These are phyloP conservation scores for Sphaeridia pumilis DNA, from an alignment of 2,888 invertebrate species.

Conservation along the genomic window DNA sequence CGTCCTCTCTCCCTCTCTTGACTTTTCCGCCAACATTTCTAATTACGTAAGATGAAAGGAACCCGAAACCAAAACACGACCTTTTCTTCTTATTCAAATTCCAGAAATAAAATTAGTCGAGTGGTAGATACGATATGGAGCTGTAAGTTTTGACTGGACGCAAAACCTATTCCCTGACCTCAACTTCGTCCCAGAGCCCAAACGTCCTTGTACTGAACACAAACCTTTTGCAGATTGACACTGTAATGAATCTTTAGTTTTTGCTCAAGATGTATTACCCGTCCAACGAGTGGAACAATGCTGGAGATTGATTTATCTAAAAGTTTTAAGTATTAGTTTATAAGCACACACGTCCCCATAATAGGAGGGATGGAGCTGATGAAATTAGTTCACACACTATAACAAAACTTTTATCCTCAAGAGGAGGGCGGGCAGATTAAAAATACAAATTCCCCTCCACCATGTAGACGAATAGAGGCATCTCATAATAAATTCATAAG, in stretches of 20 bases:
- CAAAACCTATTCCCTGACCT: too few species aligned
- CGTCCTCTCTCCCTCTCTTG: neutral
- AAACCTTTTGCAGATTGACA: too few species aligned
- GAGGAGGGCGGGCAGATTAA: slow-evolving; percentile 12
- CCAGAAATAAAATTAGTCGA: too few species aligned
- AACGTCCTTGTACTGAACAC: too few species aligned
- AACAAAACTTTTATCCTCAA: neutral
- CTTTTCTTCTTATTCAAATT: too few species aligned
- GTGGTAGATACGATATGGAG: too few species aligned
- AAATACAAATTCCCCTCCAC: slow-evolving; percentile 12
- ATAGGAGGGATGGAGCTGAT: neutral
- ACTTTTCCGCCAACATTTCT: neutral
- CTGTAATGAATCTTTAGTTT: too few species aligned
- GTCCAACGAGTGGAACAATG: neutral
- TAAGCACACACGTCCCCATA: slow-evolving; percentile 1
- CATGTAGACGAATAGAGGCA: slow-evolving; percentile 10
- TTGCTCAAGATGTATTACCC: neutral
- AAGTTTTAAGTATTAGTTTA: neutral
- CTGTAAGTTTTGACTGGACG: too few species aligned
- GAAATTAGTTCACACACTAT: neutral
- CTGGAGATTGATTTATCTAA: neutral
- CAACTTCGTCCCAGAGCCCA: too few species aligned
- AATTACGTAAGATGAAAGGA: slow-evolving; percentile 1
- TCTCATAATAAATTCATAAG: slow-evolving; percentile 24
- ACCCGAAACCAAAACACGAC: neutral